Base-by-base conservation (phyloP, 2,797 vertebrate species). In the Amazonetta brasiliensis region DNA sequence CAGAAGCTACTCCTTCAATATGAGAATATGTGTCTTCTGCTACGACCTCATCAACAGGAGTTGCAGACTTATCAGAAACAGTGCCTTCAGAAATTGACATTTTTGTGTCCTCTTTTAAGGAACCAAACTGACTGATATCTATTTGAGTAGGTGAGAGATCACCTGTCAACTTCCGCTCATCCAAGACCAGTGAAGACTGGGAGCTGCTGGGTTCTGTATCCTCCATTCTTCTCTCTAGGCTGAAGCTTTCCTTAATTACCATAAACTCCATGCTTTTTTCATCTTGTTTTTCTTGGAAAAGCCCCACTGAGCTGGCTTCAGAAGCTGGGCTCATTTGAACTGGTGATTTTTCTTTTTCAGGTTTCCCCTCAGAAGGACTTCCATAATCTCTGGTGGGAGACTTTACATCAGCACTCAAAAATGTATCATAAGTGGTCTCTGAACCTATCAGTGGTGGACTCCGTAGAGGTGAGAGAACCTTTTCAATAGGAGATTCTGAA, bases 1-100 rank as follows among this genome's bases (percentile, higher is more conserved):
- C 99, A 46, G 99, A 99, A 56, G 99, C 99, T 89, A 98, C 98
- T 20, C 98, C 98, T 92, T 98, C 98, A 94, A 99, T 98, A 90
- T 99, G 99, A 28, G 99, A 99, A 97, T 99, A 99, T 28, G 98
- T 99, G 56, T 99, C 99, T 96, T 99, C 99, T 88, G 99, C 99
- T 58, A 99, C 98, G 41, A 98, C 99, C 87, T 99, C 99, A 91
- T 99, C 99, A 23, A 99, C 98, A 2, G 99, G 99, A 31, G 99
- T 99, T 67, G 98, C 99, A 89, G 99, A 99, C 91, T 99, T 99
- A 97, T 99, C 99, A 82, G 99, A 99, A 84, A 99, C 98, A 21
- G 99, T 99, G 37, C 99, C 99, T 97, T 99, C 99, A 71, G 99
- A 99, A 98, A 99, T 99, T 8, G 99, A 99, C 99, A 99, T 99